Base-by-base conservation (phyloP, 2,113 vertebrate species). In the Campylomormyrus tamandua region DNA sequence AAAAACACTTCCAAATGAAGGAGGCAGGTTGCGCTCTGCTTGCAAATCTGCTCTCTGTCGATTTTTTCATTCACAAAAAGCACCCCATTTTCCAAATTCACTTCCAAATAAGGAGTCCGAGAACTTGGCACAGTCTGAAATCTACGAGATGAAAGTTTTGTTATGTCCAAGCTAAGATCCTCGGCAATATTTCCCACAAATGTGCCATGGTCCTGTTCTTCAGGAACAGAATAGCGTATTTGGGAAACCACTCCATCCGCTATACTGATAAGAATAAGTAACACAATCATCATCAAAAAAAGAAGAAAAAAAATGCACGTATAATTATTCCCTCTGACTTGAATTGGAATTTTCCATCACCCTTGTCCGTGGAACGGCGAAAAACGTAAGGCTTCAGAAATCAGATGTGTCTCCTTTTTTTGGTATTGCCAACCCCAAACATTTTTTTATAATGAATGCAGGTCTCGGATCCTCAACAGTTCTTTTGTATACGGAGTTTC, bases 151-250 rank as follows among this genome's bases (percentile, higher is more conserved):
- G 97, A 97, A 95, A 99, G 96, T 95, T 99, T 98, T 92, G 98
- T 99, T 92, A 99, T 97, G 97, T 99, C 98, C 97, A 99, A 96
- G 90, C 98, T 97, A 96, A 99, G 95, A 93, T 99, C 98, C 95
- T 99, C 98, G 24, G 98, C 98, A 91, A 99, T 98, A 95, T 99
- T 99, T 89, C 98, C 98, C 96, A 99, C 98, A 93, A 99, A 96
- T 85, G 98, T 98, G 94, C 98, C 98, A 95, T 98, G 98, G 89
- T 98, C 97, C 91, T 98, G 96, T 94, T 99, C 98, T 93, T 99
- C 98, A 92, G 98, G 97, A 92, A 99, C 98, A 46, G 97, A 99
- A 94, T 99, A 99, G 93, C 97, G 97, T 91, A 99, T 98, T 96
- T 99, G 98, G 92, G 96, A 95, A 92, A 95, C 93, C 91, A 94